These are phyloP conservation scores for Tachystola acroxantha DNA, from an alignment of 2,888 invertebrate species.

Conservation along the genomic window DNA sequence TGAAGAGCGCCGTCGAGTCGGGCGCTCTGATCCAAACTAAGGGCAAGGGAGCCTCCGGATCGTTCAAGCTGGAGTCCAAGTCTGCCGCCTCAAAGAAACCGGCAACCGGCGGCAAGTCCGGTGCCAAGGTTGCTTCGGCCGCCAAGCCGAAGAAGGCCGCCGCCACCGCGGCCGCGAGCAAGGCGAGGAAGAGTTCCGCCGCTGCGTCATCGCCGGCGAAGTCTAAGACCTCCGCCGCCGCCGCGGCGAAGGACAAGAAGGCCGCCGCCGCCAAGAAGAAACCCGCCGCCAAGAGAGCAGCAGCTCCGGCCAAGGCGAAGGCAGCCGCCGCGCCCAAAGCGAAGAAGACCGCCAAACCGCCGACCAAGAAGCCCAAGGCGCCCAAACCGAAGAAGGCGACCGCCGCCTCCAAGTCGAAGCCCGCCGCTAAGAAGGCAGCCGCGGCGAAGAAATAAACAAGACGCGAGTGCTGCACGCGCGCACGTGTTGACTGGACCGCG, in stretches of 20 bases:
- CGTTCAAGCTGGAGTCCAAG: conserved; percentile 51
- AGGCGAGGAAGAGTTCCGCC: conserved; percentile 21
- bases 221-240: conserved; percentile 12
- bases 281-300: conserved; percentile 19
- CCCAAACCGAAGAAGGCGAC: conserved; percentile 47
- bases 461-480: not conserved
- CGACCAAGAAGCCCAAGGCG: conserved; percentile 48
- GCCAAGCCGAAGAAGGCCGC: conserved; percentile 23
- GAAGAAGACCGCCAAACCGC: conserved; percentile 33
- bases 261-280: conserved; percentile 32
- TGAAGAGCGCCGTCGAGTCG: conserved; percentile 71
- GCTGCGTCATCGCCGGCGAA: conserved; percentile 20
- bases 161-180: conserved; percentile 21
- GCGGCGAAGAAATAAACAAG: conserved; percentile 23
- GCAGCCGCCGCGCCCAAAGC: conserved; percentile 19
- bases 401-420: conserved; percentile 22
- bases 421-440: conserved; percentile 13
- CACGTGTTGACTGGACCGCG: not conserved
- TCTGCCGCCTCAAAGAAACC: conserved; percentile 20
- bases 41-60: conserved; percentile 74
- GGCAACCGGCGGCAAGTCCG: conserved; percentile 15
- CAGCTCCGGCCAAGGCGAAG: conserved; percentile 21
- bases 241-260: conserved; percentile 27
- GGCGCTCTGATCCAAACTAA: conserved; percentile 76
- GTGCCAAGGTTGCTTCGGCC: conserved; percentile 29